Percentiles rank a stretch among this genome's conserved stretches.
Evolutionary conservation across 2,113 vertebrate species (phyloP).

Genomic region (Capra hircus): DNA sequence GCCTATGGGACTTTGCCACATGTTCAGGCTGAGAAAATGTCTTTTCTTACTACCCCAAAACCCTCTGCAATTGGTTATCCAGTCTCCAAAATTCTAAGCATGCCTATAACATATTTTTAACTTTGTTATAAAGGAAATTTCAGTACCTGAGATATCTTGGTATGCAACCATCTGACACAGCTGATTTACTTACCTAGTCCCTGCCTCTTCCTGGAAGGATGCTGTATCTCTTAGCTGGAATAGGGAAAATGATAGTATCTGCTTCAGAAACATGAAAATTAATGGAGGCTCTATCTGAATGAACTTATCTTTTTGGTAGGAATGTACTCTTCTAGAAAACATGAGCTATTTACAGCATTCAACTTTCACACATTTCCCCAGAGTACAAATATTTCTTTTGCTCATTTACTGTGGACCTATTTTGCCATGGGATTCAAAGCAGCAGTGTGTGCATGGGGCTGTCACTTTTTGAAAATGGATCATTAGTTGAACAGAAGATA

Average conservation of each 20-base stretch:
- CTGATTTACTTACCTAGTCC: not conserved
- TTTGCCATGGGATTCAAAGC: conserved; percentile 2
- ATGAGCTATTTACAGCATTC: not conserved
- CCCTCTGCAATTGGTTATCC: not conserved
- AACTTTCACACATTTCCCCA: not conserved
- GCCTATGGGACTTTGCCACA: not conserved
- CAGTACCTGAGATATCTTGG: not conserved
- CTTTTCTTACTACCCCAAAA: not conserved
- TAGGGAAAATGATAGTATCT: not conserved
- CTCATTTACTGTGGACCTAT: not conserved
- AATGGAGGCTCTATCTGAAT: not conserved
- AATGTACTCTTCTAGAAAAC: conserved; percentile 19
- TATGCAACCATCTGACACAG: not conserved
- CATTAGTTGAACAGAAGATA: not conserved
- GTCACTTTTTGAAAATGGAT: not conserved
- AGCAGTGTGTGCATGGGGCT: not conserved
- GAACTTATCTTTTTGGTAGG: not conserved
- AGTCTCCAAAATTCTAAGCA: not conserved
- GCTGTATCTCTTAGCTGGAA: not conserved
- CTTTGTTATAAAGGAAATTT: not conserved
- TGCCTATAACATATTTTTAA: not conserved
- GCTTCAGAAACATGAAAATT: conserved; percentile 12
- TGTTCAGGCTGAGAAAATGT: not conserved
- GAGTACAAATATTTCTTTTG: not conserved
- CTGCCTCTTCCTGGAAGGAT: not conserved